These are phyloP conservation scores for Melinaea menophilus DNA, from an alignment of 2,888 invertebrate genomes.

Conservation along the genomic window DNA sequence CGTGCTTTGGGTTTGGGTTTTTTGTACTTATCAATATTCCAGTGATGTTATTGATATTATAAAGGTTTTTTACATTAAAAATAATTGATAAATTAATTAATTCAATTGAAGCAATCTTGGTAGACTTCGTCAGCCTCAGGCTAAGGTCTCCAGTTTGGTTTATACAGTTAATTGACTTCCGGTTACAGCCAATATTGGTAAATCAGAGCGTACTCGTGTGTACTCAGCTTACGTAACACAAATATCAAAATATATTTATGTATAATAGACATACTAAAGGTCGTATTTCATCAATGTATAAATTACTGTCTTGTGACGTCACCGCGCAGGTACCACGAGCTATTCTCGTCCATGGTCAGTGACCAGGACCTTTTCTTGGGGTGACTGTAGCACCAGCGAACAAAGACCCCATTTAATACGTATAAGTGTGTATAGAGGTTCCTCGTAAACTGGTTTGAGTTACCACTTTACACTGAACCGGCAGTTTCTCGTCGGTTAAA, in stretches of 20 bases:
- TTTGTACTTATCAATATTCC: constrained; percentile 16
- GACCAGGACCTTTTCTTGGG: constrained; percentile 74
- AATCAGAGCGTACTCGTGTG: no score
- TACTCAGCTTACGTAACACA: no score
- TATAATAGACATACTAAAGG: no score
- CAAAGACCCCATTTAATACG: constrained; percentile 40
- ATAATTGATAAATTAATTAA: constrained; percentile 9
- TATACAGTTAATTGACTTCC: no score
- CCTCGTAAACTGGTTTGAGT: constrained; percentile 43
- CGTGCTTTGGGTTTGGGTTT: constrained; percentile 38
- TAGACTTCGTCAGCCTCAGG: no score
- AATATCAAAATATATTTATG: no score
- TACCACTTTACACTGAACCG: constrained; percentile 49
- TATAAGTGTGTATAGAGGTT: constrained; percentile 38
- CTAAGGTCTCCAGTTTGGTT: no score
- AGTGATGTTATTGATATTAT: background rate
- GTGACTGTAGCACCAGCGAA: constrained; percentile 67
- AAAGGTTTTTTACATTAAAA: background rate
- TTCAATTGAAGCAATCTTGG: background rate
- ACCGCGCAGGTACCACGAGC: constrained; percentile 61
- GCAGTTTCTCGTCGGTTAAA: constrained; percentile 46
- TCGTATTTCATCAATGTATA: no score
- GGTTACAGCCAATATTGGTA: no score
- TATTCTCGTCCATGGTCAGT: constrained; percentile 74
- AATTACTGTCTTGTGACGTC: constrained; percentile 51